A percentile compares a stretch with the other conserved stretches of the same genome.
These are phyloP conservation scores for Narcine bancroftii DNA, from an alignment of 2,113 vertebrate species.

Conservation along the genomic window DNA sequence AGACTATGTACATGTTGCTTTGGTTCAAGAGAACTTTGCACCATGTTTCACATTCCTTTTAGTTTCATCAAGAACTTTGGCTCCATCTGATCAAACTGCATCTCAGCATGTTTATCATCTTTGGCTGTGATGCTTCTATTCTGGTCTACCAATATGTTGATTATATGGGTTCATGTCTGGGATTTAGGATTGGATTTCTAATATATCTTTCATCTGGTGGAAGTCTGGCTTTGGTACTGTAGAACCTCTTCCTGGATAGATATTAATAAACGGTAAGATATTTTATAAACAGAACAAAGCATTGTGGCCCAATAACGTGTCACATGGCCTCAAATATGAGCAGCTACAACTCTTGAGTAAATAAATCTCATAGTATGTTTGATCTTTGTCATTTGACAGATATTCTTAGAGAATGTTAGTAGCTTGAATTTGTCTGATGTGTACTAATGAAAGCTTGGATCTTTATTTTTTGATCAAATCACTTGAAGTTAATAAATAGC, in stretches of 20 bases:
- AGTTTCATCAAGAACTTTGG: too few species aligned
- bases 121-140: too few species aligned
- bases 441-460: not conserved
- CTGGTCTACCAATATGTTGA: not conserved
- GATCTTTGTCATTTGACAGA: not conserved
- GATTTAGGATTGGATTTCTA: not conserved
- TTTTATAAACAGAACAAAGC: not conserved
- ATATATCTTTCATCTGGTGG: not conserved
- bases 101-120: too few species aligned
- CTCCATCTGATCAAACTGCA: too few species aligned
- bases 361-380: not conserved
- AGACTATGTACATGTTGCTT: not conserved
- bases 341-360: not conserved
- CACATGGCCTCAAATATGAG: not conserved
- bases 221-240: not conserved
- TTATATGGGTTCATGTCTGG: not conserved
- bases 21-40: not conserved
- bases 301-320: not conserved
- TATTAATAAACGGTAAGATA: not conserved
- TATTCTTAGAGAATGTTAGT: not conserved
- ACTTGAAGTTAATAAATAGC: not conserved
- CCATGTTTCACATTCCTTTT: not conserved
- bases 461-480: not conserved
- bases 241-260: not conserved
- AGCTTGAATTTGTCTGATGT: not conserved